Conservation (phyloP, 1,140 invertebrate genomes). For the Platyura marginata region DNA sequence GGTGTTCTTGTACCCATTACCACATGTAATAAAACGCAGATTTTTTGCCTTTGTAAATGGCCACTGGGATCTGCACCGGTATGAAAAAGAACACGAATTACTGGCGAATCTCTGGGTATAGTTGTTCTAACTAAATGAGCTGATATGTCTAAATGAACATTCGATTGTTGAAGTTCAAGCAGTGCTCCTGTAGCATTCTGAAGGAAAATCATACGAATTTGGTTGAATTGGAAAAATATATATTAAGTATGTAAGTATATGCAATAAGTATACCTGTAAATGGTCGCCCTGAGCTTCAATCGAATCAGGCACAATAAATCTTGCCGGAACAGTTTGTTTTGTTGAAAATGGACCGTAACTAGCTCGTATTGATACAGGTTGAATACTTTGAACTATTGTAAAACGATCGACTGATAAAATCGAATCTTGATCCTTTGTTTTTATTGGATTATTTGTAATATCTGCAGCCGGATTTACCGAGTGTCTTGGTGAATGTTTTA, state of each 20-base stretch:
- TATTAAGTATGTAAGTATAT: neutral
- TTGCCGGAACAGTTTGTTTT: slow-evolving; percentile 78
- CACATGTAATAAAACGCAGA: slow-evolving; percentile 58
- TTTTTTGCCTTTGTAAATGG: slow-evolving; percentile 29
- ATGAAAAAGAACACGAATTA: slow-evolving; percentile 75
- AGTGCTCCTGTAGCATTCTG: slow-evolving; percentile 15
- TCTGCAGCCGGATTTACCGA: slow-evolving; percentile 5
- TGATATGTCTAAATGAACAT: slow-evolving; percentile 67
- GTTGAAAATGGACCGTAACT: slow-evolving; percentile 85
- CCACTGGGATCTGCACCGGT: slow-evolving; percentile 57
- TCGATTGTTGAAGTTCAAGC: slow-evolving; percentile 43
- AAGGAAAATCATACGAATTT: neutral
- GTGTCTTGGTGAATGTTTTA: slow-evolving; percentile 42
- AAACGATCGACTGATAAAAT: slow-evolving; percentile 60
- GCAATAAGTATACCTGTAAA: neutral
- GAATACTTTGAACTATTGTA: slow-evolving; percentile 70
- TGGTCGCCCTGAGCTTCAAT: slow-evolving; percentile 29
- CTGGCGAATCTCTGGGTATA: slow-evolving; percentile 66
- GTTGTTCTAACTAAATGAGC: slow-evolving; percentile 75
- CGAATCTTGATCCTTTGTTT: slow-evolving; percentile 28
- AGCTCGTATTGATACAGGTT: slow-evolving; percentile 68
- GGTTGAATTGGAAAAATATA: too few species aligned
- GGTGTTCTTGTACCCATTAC: slow-evolving; percentile 34
- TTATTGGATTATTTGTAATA: slow-evolving; percentile 20
- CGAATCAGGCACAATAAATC: slow-evolving; percentile 68